Evolutionary conservation across 2,888 invertebrate species (phyloP), one percentile per base, ranked within the genome.

Genomic region (Xestia c-nigrum): DNA sequence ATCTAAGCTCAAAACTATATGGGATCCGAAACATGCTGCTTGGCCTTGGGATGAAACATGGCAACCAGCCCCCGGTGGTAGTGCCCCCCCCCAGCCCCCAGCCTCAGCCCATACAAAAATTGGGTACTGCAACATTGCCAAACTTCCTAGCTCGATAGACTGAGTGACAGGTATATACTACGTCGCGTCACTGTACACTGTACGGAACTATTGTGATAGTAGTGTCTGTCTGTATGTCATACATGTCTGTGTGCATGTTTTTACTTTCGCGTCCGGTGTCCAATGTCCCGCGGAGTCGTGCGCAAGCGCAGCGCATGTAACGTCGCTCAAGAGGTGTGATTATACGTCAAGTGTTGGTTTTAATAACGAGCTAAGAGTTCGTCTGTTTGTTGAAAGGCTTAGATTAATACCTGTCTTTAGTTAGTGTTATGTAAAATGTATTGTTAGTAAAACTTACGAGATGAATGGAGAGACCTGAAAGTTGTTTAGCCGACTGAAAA

Each of bases 241-340:
- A n/a, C 46, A 38, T 50, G 55, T 76, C 64, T 52, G 57, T 31
- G 59, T 72, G 72, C 57, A 70, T 78, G 72, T 88, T 82, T 86
- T 84, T 82, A 84, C 80, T 88, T 88, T 86, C 83, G 83, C 72
- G 71, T 86, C 83, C 88, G 85, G 88, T 88, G 80, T 84, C 78
- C 31, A 55, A 66, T 85, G 78, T 31, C 43, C 16, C 64, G 40
- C 14, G 40, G n/a, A 43, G 63, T 14, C 73, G 43, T 73, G 78
- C 77, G 84, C 61, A 24, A 24, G 84, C 83, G 76, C 75, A 71
- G n/a, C 55, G 69, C 66, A 74, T 68, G 77, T 85, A 76, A 82
- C 52, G 43, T 46, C 55, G 66, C 67, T 74, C 52, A 67, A 81
- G 59, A 74, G 59, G 40, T 57, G 40, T 57, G 43, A 38, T 84